phyloP scores from a whole-genome alignment of 2,113 vertebrate species.

The Macrotis lagotis region DNA sequence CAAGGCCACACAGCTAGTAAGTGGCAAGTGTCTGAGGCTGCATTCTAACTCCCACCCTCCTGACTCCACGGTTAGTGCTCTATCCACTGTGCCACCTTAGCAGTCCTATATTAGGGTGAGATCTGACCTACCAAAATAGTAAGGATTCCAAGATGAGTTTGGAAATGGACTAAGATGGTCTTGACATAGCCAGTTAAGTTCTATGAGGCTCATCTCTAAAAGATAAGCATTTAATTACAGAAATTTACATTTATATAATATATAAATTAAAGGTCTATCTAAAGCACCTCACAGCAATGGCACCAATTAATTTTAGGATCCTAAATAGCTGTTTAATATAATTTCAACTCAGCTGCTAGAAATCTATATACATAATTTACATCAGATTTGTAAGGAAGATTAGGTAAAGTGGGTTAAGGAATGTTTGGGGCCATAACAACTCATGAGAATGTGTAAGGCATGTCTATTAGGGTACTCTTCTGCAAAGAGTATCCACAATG shows the following conservation, averaged over 20 bases:
- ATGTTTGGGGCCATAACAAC: not conserved
- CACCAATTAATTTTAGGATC: slow-evolving; percentile 14
- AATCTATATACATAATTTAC: slow-evolving; percentile 22
- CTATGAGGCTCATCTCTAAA: not conserved
- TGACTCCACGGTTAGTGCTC: too few relatives aligned
- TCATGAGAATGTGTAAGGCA: not conserved
- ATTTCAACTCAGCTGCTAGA: slow-evolving; percentile 50
- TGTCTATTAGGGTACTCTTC: not conserved
- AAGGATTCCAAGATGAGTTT: not conserved
- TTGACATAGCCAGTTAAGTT: too few relatives aligned
- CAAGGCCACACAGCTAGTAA: too few relatives aligned
- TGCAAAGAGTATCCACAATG: not conserved
- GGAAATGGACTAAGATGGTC: not conserved
- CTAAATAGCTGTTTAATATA: slow-evolving; percentile 17
- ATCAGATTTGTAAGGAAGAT: slow-evolving; percentile 52
- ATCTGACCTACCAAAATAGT: not conserved
- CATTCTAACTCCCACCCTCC: too few relatives aligned
- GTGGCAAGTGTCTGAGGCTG: too few relatives aligned
- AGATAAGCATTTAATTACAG: slow-evolving; percentile 65
- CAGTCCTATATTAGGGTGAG: not conserved
- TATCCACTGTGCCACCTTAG: too few relatives aligned
- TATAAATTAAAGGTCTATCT: slow-evolving; percentile 42
- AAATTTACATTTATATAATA: slow-evolving; percentile 38
- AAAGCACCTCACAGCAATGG: slow-evolving; percentile 37
- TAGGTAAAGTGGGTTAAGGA: slow-evolving; percentile 15